phyloP scores from a whole-genome alignment of 2,113 vertebrate species.

The Aplodontia rufa region DNA sequence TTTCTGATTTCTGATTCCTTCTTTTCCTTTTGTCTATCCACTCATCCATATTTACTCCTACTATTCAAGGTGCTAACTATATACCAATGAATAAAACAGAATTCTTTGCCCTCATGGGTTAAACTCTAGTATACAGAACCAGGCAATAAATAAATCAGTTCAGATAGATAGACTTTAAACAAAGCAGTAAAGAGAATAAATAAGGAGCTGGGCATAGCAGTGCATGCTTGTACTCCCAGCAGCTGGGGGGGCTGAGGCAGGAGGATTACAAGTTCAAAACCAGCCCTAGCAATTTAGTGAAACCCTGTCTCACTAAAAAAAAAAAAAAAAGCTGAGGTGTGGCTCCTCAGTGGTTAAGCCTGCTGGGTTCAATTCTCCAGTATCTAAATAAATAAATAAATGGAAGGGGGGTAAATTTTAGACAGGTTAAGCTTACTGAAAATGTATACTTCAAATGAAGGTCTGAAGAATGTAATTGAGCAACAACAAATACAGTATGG shows the following conservation, averaged over 20 bases:
- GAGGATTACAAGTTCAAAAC: no score
- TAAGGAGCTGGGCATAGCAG: no score
- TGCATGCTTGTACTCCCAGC: no score
- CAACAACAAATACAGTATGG: background rate
- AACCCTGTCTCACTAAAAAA: no score
- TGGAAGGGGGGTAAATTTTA: background rate
- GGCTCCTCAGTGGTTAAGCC: no score
- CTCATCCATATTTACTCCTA: background rate
- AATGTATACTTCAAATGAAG: background rate
- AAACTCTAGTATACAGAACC: background rate
- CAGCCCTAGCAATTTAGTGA: no score
- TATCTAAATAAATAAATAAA: no score
- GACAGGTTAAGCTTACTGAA: background rate
- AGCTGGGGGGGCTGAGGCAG: no score
- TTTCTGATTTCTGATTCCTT: background rate
- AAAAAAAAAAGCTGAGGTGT: no score
- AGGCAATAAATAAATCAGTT: background rate
- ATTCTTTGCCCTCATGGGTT: background rate
- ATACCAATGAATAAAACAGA: background rate
- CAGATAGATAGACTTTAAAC: background rate
- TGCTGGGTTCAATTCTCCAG: no score
- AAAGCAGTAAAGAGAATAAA: background rate
- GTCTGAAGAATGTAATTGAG: background rate
- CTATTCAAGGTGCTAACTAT: background rate
- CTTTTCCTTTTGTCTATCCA: background rate